Evolutionary conservation across 2,113 vertebrate species (phyloP).

Genomic region (Gnathonemus longibarbis): DNA sequence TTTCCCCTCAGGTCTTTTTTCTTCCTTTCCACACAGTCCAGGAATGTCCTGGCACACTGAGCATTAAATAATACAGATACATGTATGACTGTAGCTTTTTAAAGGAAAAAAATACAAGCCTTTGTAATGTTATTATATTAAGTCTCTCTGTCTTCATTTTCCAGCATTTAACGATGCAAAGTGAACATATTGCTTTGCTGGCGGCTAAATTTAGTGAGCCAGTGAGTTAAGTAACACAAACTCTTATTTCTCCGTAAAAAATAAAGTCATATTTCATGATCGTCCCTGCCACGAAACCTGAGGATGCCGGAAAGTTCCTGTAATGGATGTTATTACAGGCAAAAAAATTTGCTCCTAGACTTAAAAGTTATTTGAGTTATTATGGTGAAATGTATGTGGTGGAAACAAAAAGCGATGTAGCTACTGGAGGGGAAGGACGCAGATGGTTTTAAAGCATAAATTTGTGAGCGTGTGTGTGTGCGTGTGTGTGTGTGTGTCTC

Average conservation of each 20-base stretch:
- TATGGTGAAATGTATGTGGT: not conserved
- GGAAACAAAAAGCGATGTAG: not conserved
- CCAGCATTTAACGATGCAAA: not conserved
- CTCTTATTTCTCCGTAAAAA: not conserved
- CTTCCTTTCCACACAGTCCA: not conserved
- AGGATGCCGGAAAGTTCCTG: not conserved
- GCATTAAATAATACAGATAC: constrained; percentile 3
- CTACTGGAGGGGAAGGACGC: not conserved
- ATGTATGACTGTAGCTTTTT: not conserved
- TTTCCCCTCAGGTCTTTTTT: not conserved
- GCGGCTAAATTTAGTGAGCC: not conserved
- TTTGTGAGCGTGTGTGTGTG: not conserved
- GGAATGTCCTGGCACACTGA: not conserved
- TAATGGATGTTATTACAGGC: not conserved
- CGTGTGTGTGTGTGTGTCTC: not conserved
- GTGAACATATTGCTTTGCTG: not conserved
- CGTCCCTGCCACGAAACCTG: not conserved
- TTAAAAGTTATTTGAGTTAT: not conserved
- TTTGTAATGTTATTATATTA: not conserved
- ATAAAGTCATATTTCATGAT: not conserved
- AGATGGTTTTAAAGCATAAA: not conserved
- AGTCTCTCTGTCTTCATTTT: not conserved
- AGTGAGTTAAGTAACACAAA: not conserved
- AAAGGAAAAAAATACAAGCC: not conserved
- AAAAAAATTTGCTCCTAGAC: not conserved